Evolutionary conservation across 2,888 invertebrate genomes (phyloP).

Genomic region (Phasia obesa): DNA sequence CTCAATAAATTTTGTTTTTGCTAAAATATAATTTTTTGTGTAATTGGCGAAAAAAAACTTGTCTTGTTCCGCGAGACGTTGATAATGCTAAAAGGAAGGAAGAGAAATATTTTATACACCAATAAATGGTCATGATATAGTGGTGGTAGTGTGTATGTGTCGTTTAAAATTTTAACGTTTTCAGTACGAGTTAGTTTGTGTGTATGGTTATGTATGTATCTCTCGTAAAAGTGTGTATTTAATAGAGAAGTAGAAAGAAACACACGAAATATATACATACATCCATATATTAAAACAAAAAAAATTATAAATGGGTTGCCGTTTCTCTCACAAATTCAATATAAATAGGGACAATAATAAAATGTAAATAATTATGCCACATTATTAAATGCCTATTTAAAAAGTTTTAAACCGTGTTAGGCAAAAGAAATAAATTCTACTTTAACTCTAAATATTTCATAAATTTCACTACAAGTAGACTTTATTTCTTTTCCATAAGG

Average conservation of each 20-base stretch:
- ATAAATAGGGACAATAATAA: neutral
- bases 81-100: slow-evolving; percentile 74
- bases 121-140: slow-evolving; percentile 69
- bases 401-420: too few relatives aligned
- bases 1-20: slow-evolving; percentile 40
- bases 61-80: slow-evolving; percentile 71
- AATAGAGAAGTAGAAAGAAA: slow-evolving; percentile 52
- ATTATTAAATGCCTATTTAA: too few relatives aligned
- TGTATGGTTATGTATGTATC: slow-evolving; percentile 12
- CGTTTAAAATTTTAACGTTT: slow-evolving; percentile 55
- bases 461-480: too few relatives aligned
- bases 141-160: slow-evolving; percentile 63
- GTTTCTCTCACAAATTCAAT: neutral
- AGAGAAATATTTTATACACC: slow-evolving; percentile 73
- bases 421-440: too few relatives aligned
- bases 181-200: slow-evolving; percentile 24
- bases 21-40: slow-evolving; percentile 54
- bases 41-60: slow-evolving; percentile 68
- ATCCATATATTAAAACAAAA: too few relatives aligned
- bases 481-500: too few relatives aligned
- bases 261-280: slow-evolving; percentile 34
- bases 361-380: neutral
- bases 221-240: slow-evolving; percentile 20
- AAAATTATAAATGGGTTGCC: slow-evolving; percentile 52
- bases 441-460: too few relatives aligned